Conservation (phyloP, 2,113 vertebrate species). For the Corapipo altera region DNA sequence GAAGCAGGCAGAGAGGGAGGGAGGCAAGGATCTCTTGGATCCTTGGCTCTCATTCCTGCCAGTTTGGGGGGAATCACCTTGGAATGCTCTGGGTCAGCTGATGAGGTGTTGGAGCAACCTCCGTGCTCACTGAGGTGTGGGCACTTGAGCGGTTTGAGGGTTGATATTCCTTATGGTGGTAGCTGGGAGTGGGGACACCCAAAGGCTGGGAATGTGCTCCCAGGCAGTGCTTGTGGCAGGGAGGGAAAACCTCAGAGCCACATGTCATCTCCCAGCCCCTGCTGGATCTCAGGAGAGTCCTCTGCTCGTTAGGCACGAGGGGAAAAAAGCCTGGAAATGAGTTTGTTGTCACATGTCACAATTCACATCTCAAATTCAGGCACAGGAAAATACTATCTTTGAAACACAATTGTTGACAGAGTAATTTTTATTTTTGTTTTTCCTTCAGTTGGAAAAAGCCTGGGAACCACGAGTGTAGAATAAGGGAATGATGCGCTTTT, state of each 20-base stretch:
- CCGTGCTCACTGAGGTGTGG: fast-evolving
- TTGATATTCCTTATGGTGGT: not conserved
- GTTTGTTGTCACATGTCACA: not conserved
- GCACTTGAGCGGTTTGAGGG: not conserved
- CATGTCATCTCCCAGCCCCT: fast-evolving
- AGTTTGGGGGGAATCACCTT: not conserved
- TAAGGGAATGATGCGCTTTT: not conserved
- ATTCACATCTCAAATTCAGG: not conserved
- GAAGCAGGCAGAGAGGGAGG: not conserved
- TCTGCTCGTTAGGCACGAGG: not conserved
- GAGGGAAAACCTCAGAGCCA: not conserved
- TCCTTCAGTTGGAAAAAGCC: not conserved
- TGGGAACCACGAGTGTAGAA: not conserved
- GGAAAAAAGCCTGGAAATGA: not conserved
- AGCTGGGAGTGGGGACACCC: not conserved
- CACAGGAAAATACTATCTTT: not conserved
- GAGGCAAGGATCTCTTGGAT: not conserved
- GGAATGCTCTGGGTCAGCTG: not conserved
- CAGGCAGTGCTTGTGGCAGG: too few species aligned
- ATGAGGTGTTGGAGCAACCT: not conserved
- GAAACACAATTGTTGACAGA: not conserved
- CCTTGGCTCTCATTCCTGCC: not conserved
- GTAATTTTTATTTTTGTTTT: not conserved
- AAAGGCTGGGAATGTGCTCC: not conserved
- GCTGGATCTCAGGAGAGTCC: not conserved